phyloP scores from a whole-genome alignment of 2,888 invertebrate species.

The Hymenopus coronatus region DNA sequence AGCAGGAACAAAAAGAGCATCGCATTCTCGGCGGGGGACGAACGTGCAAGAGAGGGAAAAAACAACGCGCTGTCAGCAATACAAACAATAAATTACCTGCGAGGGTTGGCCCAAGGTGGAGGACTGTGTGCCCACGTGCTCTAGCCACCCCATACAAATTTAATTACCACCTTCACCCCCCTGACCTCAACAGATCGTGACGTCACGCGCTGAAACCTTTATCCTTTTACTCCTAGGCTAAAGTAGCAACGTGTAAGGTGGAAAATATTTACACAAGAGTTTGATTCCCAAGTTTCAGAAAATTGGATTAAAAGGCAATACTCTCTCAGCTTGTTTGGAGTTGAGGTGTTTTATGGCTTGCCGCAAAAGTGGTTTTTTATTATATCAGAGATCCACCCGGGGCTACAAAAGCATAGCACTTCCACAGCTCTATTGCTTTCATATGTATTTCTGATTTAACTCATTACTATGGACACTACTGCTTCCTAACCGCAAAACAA shows the following conservation, averaged over 20 bases:
- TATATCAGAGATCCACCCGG: not conserved
- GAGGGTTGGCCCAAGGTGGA: not conserved
- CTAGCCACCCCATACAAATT: slow-evolving; percentile 1
- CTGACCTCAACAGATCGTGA: not conserved
- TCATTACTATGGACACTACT: too few relatives aligned
- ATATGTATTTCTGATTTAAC: too few relatives aligned
- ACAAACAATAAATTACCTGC: slow-evolving; percentile 13
- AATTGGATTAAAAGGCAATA: not conserved
- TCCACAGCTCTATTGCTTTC: too few relatives aligned
- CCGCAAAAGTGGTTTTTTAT: not conserved
- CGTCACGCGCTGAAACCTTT: not conserved
- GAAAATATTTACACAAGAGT: not conserved
- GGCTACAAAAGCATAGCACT: too few relatives aligned
- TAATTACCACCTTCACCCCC: not conserved
- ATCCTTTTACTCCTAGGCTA: not conserved
- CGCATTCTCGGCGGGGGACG: not conserved
- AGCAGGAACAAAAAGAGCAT: not conserved
- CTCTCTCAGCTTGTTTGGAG: not conserved
- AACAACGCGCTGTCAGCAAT: not conserved
- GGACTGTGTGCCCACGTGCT: not conserved
- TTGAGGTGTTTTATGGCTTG: not conserved
- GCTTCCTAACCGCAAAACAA: too few relatives aligned
- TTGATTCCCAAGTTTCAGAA: not conserved
- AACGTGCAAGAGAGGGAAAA: not conserved
- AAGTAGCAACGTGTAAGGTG: not conserved